These are phyloP conservation scores for Bagarius yarrelli DNA, from an alignment of 2,113 vertebrate genomes.

Conservation along the genomic window DNA sequence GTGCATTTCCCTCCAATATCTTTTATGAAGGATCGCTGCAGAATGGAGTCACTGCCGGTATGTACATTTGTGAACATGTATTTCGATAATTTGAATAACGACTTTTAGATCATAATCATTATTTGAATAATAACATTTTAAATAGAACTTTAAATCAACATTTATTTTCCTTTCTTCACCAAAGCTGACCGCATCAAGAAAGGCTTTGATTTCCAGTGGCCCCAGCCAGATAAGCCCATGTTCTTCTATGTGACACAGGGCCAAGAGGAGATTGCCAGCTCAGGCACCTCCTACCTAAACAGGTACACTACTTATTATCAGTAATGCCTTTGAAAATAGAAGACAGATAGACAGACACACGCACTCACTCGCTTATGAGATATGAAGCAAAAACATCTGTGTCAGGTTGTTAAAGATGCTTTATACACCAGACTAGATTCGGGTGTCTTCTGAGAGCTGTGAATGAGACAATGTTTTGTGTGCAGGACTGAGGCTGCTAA, in stretches of 20 bases:
- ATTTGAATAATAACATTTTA: background rate
- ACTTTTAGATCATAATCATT: background rate
- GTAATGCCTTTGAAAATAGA: background rate
- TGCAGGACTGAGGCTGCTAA: conserved; percentile 93
- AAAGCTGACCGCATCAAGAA: conserved; percentile 95
- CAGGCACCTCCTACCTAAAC: conserved; percentile 96
- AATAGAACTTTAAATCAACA: background rate
- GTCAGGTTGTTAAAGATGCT: too few relatives aligned
- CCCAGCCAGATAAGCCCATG: conserved; percentile 98
- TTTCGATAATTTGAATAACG: background rate
- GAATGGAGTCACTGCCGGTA: conserved; percentile 95
- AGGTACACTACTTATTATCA: conserved; percentile 69
- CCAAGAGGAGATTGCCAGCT: conserved; percentile 98
- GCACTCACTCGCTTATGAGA: too few relatives aligned
- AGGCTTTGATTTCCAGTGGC: conserved; percentile 99
- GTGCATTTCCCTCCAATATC: conserved; percentile 97
- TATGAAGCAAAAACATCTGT: too few relatives aligned
- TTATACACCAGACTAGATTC: background rate
- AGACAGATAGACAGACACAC: too few relatives aligned
- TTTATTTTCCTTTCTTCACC: background rate
- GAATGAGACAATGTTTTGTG: conserved; percentile 1
- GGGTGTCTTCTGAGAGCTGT: background rate
- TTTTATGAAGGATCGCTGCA: conserved; percentile 98
- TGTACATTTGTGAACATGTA: conserved; percentile 9
- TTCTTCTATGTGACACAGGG: conserved; percentile 99